phyloP scores from a whole-genome alignment of 2,888 invertebrate species.

The Chamaedrilus cognettii region DNA sequence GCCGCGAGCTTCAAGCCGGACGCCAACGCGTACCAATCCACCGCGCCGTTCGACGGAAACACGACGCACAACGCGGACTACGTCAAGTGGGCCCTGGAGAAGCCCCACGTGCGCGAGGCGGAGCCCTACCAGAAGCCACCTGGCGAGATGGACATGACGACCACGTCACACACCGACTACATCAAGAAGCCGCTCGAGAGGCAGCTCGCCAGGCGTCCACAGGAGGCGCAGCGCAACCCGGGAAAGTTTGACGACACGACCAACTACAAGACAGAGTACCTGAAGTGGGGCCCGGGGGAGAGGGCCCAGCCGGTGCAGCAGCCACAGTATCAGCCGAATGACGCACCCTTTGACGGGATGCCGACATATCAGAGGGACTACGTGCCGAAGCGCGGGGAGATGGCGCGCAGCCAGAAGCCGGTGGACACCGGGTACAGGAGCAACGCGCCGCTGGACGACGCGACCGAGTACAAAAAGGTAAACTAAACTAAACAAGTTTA shows the following conservation, averaged over 20 bases:
- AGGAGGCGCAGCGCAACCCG: constrained; percentile 13
- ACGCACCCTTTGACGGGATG: constrained; percentile 57
- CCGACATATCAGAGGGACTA: constrained; percentile 54
- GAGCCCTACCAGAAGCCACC: constrained; percentile 51
- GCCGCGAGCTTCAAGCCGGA: constrained; percentile 53
- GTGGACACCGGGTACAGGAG: constrained; percentile 46
- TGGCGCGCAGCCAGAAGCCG: constrained; percentile 42
- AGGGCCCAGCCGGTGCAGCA: constrained; percentile 40
- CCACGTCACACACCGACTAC: constrained; percentile 51
- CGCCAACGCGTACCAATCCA: constrained; percentile 49
- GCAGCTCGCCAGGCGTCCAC: constrained; percentile 28
- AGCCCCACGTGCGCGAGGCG: constrained; percentile 46
- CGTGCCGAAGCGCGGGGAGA: constrained; percentile 40
- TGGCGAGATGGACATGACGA: constrained; percentile 53
- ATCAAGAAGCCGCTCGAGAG: constrained; percentile 44
- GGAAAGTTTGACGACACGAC: constrained; percentile 42
- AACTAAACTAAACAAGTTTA: too few species aligned
- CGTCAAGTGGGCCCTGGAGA: constrained; percentile 40
- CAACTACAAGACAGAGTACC: constrained; percentile 42
- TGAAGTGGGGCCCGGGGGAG: constrained; percentile 41
- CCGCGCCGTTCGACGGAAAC: constrained; percentile 53
- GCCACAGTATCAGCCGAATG: constrained; percentile 50
- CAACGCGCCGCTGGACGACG: constrained; percentile 52
- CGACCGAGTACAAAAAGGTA: constrained; percentile 55
- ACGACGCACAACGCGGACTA: constrained; percentile 49